A percentile compares a stretch with the other conserved stretches of the same genome.
These are phyloP conservation scores for Thaumetopoea pityocampa DNA, from an alignment of 1,140 invertebrate genomes.

Conservation along the genomic window DNA sequence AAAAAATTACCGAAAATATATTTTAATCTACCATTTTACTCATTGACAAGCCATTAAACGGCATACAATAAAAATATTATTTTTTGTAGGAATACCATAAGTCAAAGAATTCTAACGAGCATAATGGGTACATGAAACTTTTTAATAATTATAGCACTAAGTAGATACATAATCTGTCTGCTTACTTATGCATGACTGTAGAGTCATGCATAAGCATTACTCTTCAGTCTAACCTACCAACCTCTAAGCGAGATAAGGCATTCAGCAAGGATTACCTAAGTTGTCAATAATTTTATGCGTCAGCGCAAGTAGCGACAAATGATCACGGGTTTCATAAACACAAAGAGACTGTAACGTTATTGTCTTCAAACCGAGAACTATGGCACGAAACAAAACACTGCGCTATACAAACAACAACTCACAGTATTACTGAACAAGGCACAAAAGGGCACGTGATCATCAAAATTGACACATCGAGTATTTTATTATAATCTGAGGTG, in stretches of 20 bases:
- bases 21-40: no score
- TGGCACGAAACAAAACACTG: slow-evolving; percentile 34
- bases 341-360: slow-evolving; percentile 40
- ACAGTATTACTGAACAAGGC: slow-evolving; percentile 43
- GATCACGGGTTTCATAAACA: slow-evolving; percentile 35
- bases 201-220: no score
- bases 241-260: slow-evolving; percentile 35
- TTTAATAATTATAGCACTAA: no score
- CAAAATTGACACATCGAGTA: slow-evolving; percentile 42
- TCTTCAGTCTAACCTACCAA: no score
- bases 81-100: no score
- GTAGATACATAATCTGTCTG: no score
- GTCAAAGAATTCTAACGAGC: no score
- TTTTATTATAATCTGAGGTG: slow-evolving; percentile 44
- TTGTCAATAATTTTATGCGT: slow-evolving; percentile 34
- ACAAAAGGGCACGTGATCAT: slow-evolving; percentile 36
- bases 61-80: no score
- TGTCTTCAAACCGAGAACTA: slow-evolving; percentile 15
- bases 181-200: no score
- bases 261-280: slow-evolving; percentile 46
- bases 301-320: slow-evolving; percentile 37
- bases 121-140: no score
- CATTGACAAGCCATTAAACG: no score
- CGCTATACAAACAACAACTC: slow-evolving; percentile 46
- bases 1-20: no score